Evolutionary conservation across 2,797 vertebrate species (phyloP).

Genomic region (Cossypha niveicapilla): DNA sequence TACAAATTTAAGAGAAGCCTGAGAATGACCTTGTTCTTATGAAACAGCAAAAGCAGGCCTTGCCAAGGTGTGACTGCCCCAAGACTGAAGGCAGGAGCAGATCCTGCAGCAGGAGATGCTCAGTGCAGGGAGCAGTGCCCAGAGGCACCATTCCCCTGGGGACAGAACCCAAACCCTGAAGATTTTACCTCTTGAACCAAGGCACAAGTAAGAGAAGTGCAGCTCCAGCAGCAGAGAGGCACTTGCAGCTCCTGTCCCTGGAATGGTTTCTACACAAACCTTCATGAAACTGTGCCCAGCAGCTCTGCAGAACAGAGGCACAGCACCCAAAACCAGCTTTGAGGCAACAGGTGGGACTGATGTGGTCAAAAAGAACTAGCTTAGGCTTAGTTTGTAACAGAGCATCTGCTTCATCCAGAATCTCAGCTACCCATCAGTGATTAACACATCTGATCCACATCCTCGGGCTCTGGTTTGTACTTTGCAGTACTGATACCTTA

Average conservation of each 20-base stretch:
- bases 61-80: background rate
- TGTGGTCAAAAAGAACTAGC: background rate
- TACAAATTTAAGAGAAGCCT: background rate
- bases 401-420: background rate
- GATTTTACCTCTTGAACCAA: background rate
- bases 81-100: background rate
- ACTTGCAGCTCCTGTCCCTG: background rate
- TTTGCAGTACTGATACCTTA: background rate
- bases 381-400: background rate
- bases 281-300: rapidly evolving
- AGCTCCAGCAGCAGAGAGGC: background rate
- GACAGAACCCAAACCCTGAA: background rate
- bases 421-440: background rate
- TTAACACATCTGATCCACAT: rapidly evolving
- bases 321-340: rapidly evolving
- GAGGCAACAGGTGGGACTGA: background rate
- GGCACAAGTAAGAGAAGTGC: rapidly evolving
- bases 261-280: background rate
- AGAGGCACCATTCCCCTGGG: background rate
- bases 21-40: background rate
- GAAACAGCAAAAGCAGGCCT: background rate
- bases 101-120: background rate
- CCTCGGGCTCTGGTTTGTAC: background rate
- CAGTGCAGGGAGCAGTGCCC: background rate
- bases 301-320: background rate